Evolutionary conservation across 1,140 invertebrate genomes (phyloP), one percentile per base, ranked within the genome.

Genomic region (Belonocnema kinseyi): DNA sequence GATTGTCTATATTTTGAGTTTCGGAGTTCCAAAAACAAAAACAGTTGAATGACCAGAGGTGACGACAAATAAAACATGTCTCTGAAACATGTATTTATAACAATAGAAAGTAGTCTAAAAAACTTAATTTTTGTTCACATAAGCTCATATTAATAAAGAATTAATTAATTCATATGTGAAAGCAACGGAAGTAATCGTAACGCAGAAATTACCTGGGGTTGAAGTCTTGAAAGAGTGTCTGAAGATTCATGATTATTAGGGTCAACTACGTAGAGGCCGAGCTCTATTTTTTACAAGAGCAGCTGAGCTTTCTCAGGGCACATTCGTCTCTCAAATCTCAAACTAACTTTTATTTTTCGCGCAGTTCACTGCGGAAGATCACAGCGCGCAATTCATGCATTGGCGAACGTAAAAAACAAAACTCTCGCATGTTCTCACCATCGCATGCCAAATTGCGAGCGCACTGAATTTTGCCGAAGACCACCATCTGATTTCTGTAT

Each of bases 191-290:
- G 33, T 33, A 46, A 19, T 51, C 46, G 3, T 21, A 72, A 71
- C 46, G 12, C n/a, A 61, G 12, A 50, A 52, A 50, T 89, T 92
- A 97, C 97, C 97, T 97, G 78, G 96, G 96, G 94, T 98, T 97
- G 89, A 97, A 98, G 91, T 97, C 96, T 92, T 97, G 96, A 92
- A 97, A 97, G 82, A 97, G 90, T 85, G 95, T 95, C 92, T 97
- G 96, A 83, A 97, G 93, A 94, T 97, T 97, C 96, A 97, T 97
- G 77, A 75, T 70, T 81, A 70, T 75, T 73, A 53, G 76, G 78
- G 76, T 77, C 76, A 58, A 71, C 33, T 66, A 33, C 16, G 79
- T 78, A 66, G 77, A 82, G 78, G 78, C 40, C 76, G 74, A 77
- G 50, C 5, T 70, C 66, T 74, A 75, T 51, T 73, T 13, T 70